Conservation (phyloP, 2,113 vertebrate species). For the Phrynocephalus versicolor region DNA sequence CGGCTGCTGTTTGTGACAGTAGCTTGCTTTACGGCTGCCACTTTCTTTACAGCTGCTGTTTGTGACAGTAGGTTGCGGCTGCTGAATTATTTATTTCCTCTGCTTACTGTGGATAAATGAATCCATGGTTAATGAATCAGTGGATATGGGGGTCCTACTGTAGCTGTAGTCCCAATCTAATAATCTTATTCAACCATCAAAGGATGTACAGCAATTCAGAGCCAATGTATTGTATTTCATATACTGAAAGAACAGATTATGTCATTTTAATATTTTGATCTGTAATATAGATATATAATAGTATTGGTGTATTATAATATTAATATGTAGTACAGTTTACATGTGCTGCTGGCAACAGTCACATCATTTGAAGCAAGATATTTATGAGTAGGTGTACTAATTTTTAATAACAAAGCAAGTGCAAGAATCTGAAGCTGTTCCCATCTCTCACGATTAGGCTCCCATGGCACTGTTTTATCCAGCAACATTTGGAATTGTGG, state of each 20-base stretch:
- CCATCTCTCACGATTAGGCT: constrained; percentile 75
- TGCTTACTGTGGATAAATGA: no score
- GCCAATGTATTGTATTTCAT: not conserved
- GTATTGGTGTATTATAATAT: no score
- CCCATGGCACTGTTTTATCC: constrained; percentile 98
- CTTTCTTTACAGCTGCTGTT: no score
- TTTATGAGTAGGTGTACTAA: not conserved
- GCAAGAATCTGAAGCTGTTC: not conserved
- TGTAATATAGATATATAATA: not conserved
- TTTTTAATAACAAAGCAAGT: not conserved
- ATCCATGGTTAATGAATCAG: no score
- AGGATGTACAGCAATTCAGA: not conserved
- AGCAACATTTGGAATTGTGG: constrained; percentile 94
- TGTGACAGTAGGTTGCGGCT: no score
- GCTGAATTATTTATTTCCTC: no score
- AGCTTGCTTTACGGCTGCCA: no score
- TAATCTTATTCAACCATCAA: not conserved
- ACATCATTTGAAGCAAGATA: not conserved
- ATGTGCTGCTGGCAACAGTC: not conserved
- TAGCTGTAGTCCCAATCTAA: not conserved
- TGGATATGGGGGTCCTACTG: no score
- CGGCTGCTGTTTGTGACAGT: no score
- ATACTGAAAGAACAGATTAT: not conserved
- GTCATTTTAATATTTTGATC: not conserved
- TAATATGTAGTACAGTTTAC: not conserved